These are phyloP conservation scores for Corythornis leucogaster DNA, from an alignment of 2,797 vertebrate genomes.

Conservation along the genomic window DNA sequence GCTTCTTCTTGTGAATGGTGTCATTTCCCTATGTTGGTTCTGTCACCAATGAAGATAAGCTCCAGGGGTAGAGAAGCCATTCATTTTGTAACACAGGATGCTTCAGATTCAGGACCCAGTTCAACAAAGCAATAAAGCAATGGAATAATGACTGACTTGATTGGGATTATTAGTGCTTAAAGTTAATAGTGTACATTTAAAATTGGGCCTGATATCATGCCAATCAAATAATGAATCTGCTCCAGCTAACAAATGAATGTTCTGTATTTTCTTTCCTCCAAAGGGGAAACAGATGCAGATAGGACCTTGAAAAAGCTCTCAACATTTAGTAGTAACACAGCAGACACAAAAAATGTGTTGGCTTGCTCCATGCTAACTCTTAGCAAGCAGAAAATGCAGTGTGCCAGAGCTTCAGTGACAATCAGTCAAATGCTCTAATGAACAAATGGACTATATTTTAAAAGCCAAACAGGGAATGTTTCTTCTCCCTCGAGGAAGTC, in stretches of 20 bases:
- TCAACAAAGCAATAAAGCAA: constrained; percentile 32
- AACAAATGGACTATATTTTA: not conserved
- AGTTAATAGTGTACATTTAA: constrained; percentile 17
- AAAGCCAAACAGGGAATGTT: not conserved
- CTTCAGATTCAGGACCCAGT: constrained; percentile 10
- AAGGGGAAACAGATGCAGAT: not conserved
- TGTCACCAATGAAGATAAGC: not conserved
- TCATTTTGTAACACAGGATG: not conserved
- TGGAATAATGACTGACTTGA: constrained; percentile 6
- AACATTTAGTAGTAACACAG: not conserved
- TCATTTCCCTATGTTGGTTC: not conserved
- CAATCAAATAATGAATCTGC: constrained; percentile 2
- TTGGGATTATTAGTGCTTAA: not conserved
- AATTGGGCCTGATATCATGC: not conserved
- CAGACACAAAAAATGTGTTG: not conserved
- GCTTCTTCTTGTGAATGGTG: rapidly evolving
- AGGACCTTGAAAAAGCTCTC: not conserved
- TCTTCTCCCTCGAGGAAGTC: not conserved
- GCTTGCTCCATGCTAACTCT: not conserved
- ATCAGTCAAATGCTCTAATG: not conserved
- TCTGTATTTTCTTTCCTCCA: not conserved
- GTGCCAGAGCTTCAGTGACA: not conserved
- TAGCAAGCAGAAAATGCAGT: not conserved
- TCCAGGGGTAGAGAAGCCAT: not conserved
- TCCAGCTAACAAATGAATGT: not conserved